A percentile compares a stretch with the other conserved stretches of the same genome.
phyloP scores from a whole-genome alignment of 1,140 invertebrate genomes.

The Archivesica marissinica region DNA sequence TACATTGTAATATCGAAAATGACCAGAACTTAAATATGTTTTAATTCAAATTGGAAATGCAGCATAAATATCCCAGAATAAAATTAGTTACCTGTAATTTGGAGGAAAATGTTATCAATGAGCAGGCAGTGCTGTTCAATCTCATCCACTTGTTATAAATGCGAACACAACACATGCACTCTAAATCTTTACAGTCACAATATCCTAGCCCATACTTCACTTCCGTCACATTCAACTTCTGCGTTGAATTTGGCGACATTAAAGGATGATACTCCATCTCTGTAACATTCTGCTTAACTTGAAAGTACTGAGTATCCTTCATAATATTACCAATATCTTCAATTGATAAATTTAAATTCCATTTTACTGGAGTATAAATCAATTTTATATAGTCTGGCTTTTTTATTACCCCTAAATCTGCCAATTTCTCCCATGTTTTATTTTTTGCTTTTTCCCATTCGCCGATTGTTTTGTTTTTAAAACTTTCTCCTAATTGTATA shows the following conservation, averaged over 20 bases:
- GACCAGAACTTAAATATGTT: too few relatives aligned
- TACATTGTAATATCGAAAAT: too few relatives aligned
- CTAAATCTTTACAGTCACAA: constrained; percentile 77
- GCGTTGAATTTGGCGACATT: constrained; percentile 46
- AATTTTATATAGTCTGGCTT: constrained; percentile 62
- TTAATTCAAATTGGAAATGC: too few relatives aligned
- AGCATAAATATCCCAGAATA: not conserved
- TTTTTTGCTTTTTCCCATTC: constrained; percentile 75
- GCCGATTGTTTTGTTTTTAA: constrained; percentile 75
- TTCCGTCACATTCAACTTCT: constrained; percentile 60
- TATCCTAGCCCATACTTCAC: constrained; percentile 69
- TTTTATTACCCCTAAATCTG: constrained; percentile 72
- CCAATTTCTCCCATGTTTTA: constrained; percentile 79
- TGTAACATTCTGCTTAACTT: constrained; percentile 72
- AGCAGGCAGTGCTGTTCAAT: constrained; percentile 75
- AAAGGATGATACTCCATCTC: constrained; percentile 68
- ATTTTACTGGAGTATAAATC: constrained; percentile 69
- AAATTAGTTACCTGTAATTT: constrained; percentile 76
- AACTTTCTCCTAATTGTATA: constrained; percentile 68
- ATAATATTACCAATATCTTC: constrained; percentile 79
- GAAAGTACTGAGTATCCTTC: constrained; percentile 78
- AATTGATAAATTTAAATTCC: constrained; percentile 76
- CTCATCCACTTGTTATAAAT: constrained; percentile 74
- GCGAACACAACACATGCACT: constrained; percentile 78
- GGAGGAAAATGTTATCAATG: constrained; percentile 78